phyloP scores from a whole-genome alignment of 2,113 vertebrate species.

The Tetrao urogallus region DNA sequence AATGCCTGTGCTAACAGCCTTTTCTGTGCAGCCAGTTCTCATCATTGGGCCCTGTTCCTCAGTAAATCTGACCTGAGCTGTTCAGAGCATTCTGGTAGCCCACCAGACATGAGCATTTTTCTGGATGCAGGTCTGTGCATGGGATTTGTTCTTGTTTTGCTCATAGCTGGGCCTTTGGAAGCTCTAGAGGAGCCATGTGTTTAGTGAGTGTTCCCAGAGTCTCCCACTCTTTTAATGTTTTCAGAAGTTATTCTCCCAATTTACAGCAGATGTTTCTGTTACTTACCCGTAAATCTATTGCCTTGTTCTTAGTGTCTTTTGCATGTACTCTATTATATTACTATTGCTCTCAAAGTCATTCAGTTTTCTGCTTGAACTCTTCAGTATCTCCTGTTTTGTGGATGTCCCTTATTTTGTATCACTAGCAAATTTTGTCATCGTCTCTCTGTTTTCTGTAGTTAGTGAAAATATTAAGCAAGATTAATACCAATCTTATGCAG shows the following conservation, averaged over 20 bases:
- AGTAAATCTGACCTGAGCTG: not conserved
- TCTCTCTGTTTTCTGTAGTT: not conserved
- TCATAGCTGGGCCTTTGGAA: not conserved
- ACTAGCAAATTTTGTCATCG: not conserved
- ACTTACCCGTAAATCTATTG: not conserved
- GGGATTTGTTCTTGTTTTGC: not conserved
- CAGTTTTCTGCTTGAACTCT: not conserved
- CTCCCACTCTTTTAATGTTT: not conserved
- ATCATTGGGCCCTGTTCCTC: not conserved
- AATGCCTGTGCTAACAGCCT: not conserved
- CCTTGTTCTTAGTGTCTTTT: not conserved
- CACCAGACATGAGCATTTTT: not conserved
- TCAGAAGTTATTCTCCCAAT: not conserved
- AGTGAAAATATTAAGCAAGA: not conserved
- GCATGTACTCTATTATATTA: not conserved
- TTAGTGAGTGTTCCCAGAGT: not conserved
- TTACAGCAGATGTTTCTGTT: not conserved
- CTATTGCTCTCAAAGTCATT: not conserved
- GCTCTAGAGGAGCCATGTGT: not conserved
- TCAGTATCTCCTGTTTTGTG: not conserved
- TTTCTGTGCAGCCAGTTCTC: not conserved
- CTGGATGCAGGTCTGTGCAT: fast-evolving
- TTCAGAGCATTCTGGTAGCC: fast-evolving
- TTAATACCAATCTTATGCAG: not conserved
- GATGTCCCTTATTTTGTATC: not conserved